phyloP scores from a whole-genome alignment of 2,888 invertebrate genomes.

The Chalcosyrphus nemorum region DNA sequence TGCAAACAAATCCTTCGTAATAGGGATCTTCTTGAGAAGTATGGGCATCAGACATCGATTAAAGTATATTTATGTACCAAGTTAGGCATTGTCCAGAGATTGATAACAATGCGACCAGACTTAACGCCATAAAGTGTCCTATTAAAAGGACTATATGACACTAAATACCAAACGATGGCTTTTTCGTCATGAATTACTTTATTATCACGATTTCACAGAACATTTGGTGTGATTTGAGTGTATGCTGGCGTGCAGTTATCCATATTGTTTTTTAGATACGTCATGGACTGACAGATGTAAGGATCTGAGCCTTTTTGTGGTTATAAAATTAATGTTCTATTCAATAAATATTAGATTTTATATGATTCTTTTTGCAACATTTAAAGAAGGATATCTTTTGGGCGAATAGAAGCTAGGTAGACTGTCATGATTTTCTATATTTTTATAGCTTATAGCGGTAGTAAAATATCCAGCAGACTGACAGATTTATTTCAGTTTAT shows the following conservation, averaged over 20 bases:
- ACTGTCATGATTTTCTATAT: too few relatives aligned
- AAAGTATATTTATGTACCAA: slow-evolving; percentile 64
- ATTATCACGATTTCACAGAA: slow-evolving; percentile 59
- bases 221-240: slow-evolving; percentile 33
- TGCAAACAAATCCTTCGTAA: slow-evolving; percentile 63
- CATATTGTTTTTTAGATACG: too few relatives aligned
- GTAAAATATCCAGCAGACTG: slow-evolving; percentile 10
- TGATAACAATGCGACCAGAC: slow-evolving; percentile 32
- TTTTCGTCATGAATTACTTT: slow-evolving; percentile 52
- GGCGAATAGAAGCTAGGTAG: slow-evolving; percentile 9
- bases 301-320: slow-evolving; percentile 49
- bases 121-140: slow-evolving; percentile 66
- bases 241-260: slow-evolving; percentile 58
- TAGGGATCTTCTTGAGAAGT: slow-evolving; percentile 9
- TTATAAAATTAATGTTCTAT: slow-evolving; percentile 68
- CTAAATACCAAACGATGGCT: slow-evolving; percentile 61
- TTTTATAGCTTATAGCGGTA: not conserved
- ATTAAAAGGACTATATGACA: slow-evolving; percentile 55
- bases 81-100: slow-evolving; percentile 22
- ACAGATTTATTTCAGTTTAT: slow-evolving; percentile 44
- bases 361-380: slow-evolving; percentile 15
- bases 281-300: slow-evolving; percentile 70
- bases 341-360: slow-evolving; percentile 65
- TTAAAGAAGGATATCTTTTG: slow-evolving; percentile 22
- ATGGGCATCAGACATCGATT: slow-evolving; percentile 64